These are phyloP conservation scores for Mystacornis crossleyi DNA, from an alignment of 2,113 vertebrate genomes.

Conservation along the genomic window DNA sequence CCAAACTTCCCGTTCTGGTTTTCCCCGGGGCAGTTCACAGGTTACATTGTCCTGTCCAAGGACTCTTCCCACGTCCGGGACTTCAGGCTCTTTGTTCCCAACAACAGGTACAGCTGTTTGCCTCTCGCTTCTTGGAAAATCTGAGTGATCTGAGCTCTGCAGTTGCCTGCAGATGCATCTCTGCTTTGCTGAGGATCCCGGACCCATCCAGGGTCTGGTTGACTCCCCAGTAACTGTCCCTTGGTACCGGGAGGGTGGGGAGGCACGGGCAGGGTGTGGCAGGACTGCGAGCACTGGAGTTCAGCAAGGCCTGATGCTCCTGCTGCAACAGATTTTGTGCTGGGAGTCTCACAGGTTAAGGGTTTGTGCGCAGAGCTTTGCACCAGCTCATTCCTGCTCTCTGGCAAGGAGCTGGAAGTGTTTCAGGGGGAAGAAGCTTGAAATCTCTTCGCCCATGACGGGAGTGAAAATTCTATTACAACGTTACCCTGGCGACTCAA, in stretches of 20 bases:
- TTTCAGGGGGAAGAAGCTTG: constrained; percentile 5
- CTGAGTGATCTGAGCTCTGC: background rate
- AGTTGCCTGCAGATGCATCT: background rate
- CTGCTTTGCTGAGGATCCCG: background rate
- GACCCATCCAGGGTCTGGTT: background rate
- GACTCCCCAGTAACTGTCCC: background rate
- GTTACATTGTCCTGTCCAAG: constrained; percentile 89
- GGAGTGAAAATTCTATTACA: constrained; percentile 37
- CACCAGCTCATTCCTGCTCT: background rate
- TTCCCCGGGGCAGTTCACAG: constrained; percentile 94
- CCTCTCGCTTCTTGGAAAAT: background rate
- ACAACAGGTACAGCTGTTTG: constrained; percentile 78
- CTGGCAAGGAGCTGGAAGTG: background rate
- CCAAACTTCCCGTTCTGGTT: constrained; percentile 99
- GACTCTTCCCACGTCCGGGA: constrained; percentile 89
- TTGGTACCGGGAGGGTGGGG: background rate
- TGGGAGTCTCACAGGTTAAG: background rate
- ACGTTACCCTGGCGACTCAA: constrained; percentile 11
- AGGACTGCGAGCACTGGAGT: background rate
- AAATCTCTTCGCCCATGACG: background rate
- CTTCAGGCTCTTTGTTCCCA: constrained; percentile 92
- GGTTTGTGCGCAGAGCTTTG: background rate
- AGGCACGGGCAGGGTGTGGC: background rate
- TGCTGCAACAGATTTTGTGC: background rate
- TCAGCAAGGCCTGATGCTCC: background rate